These are phyloP conservation scores for Mamestra brassicae DNA, from an alignment of 2,888 invertebrate genomes.

Conservation along the genomic window DNA sequence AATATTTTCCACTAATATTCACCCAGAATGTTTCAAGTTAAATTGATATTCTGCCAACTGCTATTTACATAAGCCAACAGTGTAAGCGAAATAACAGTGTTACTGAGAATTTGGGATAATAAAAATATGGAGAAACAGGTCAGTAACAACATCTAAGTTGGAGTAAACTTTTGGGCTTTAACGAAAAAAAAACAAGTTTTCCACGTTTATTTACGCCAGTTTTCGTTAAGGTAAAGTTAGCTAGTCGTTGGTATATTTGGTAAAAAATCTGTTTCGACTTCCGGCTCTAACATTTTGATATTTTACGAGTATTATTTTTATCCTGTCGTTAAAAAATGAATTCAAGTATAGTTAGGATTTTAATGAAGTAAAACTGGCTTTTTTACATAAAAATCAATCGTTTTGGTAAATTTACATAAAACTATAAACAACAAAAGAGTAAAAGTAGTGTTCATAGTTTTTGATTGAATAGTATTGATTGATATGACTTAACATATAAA, in stretches of 20 bases:
- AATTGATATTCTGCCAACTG: slow-evolving; percentile 45
- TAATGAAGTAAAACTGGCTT: background rate
- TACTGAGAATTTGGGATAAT: slow-evolving; percentile 11
- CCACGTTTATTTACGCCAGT: background rate
- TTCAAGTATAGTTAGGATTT: background rate
- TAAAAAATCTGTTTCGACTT: background rate
- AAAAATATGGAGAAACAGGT: slow-evolving; percentile 26
- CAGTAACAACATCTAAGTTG: background rate
- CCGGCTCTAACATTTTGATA: background rate
- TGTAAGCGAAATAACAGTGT: slow-evolving; percentile 15
- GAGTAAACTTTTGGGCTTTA: background rate
- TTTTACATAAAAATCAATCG: background rate
- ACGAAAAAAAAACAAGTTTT: background rate
- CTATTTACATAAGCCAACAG: slow-evolving; percentile 38
- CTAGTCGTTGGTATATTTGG: background rate
- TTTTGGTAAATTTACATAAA: background rate
- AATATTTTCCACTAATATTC: slow-evolving; percentile 32
- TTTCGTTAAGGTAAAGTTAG: background rate
- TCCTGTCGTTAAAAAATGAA: background rate
- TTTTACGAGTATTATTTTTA: too few species aligned
- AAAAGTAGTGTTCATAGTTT: slow-evolving; percentile 1
- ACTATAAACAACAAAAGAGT: background rate
- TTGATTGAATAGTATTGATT: background rate
- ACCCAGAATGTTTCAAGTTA: slow-evolving; percentile 40
- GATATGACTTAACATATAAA: too few species aligned